These are phyloP conservation scores for Euborellia annulipes DNA, from an alignment of 1,140 invertebrate species.

Conservation along the genomic window DNA sequence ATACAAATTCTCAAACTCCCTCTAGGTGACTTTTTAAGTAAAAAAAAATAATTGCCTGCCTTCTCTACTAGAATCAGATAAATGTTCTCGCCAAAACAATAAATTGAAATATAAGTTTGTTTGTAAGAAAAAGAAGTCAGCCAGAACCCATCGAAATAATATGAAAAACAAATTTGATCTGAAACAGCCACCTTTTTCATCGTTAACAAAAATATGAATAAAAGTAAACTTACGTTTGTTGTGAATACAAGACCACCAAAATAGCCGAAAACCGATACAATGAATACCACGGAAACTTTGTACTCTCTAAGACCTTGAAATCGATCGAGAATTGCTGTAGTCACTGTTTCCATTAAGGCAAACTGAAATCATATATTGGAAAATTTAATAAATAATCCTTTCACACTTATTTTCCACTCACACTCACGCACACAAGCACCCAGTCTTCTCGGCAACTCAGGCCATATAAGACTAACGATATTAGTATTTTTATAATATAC, in stretches of 20 bases:
- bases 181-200: no score
- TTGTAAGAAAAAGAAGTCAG: background rate
- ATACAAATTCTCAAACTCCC: constrained; percentile 15
- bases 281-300: constrained; percentile 21
- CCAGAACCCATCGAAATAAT: no score
- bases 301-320: constrained; percentile 26
- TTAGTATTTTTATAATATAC: no score
- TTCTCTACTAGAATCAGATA: no score
- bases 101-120: no score
- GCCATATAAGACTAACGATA: no score
- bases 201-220: constrained; percentile 3
- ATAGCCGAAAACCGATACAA: constrained; percentile 21
- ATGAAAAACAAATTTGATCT: no score
- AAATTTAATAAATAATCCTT: no score
- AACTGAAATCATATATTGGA: constrained; percentile 6
- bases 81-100: no score
- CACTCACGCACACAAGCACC: no score
- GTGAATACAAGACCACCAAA: constrained; percentile 23
- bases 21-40: background rate
- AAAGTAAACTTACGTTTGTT: constrained; percentile 16
- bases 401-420: no score
- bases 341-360: constrained; percentile 29
- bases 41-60: background rate
- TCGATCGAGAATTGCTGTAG: constrained; percentile 33
- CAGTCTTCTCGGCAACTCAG: no score